Evolutionary conservation across 2,888 invertebrate species (phyloP).

Genomic region (Pollenia labialis): DNA sequence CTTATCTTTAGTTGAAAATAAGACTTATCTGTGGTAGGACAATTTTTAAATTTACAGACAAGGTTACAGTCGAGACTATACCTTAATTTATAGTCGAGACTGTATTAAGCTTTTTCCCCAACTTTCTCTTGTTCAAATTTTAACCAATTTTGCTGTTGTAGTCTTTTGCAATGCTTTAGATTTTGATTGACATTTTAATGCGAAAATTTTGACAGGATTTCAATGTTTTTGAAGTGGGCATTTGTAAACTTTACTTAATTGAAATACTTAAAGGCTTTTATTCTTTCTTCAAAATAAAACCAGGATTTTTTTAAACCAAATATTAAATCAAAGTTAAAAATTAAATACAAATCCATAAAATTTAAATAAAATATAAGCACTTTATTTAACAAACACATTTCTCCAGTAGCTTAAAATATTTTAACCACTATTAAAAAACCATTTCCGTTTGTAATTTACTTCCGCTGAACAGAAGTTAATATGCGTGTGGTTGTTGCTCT

Average conservation of each 20-base stretch:
- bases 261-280: constrained; percentile 23
- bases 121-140: neutral
- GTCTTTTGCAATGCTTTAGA: neutral
- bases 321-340: neutral
- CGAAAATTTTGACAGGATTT: constrained; percentile 66
- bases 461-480: constrained; percentile 45
- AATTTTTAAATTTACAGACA: too few relatives aligned
- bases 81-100: too few relatives aligned
- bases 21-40: too few relatives aligned
- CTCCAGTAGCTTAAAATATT: constrained; percentile 34
- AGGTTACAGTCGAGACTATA: too few relatives aligned
- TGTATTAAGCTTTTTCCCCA: neutral
- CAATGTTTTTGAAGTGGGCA: constrained; percentile 12
- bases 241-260: neutral
- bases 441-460: constrained; percentile 63
- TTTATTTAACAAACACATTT: constrained; percentile 32
- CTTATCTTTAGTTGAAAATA: too few relatives aligned
- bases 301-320: too few relatives aligned
- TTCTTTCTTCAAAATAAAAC: too few relatives aligned
- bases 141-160: constrained; percentile 8
- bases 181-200: constrained; percentile 71
- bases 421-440: constrained; percentile 49
- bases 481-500: constrained; percentile 30
- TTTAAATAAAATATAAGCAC: too few relatives aligned
- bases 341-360: too few relatives aligned